phyloP scores from a whole-genome alignment of 2,113 vertebrate genomes.

The Patagioenas fasciata region DNA sequence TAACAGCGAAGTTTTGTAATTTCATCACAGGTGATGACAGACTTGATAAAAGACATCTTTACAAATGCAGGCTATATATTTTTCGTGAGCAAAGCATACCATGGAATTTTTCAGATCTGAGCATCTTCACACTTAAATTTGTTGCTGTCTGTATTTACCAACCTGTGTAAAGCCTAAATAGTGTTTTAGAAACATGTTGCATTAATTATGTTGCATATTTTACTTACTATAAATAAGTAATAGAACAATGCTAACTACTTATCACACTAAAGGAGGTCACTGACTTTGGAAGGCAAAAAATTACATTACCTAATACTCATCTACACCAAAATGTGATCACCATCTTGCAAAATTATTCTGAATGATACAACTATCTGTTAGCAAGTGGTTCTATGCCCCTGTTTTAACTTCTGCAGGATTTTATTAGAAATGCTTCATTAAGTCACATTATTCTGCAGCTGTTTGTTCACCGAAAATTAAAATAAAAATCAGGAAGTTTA shows the following conservation, averaged over 20 bases:
- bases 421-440: conserved; percentile 75
- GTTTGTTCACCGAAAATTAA: conserved; percentile 71
- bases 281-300: conserved; percentile 21
- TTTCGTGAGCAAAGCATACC: background rate
- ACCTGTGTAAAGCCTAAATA: background rate
- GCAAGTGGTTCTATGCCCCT: conserved; percentile 26
- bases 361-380: conserved; percentile 36
- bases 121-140: background rate
- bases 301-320: background rate
- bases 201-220: background rate
- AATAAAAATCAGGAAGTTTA: conserved; percentile 66
- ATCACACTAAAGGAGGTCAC: background rate
- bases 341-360: conserved; percentile 50
- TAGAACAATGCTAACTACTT: conserved; percentile 4
- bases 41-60: conserved; percentile 1
- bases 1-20: conserved; percentile 52
- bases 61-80: background rate
- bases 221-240: background rate
- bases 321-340: conserved; percentile 38
- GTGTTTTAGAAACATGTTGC: background rate
- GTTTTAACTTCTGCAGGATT: conserved; percentile 66
- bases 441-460: conserved; percentile 69
- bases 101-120: background rate
- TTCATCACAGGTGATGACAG: conserved; percentile 26
- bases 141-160: background rate